Evolutionary conservation across 1,140 invertebrate species (phyloP), one percentile per base, ranked within the genome.

Genomic region (Globodera ellingtonae): DNA sequence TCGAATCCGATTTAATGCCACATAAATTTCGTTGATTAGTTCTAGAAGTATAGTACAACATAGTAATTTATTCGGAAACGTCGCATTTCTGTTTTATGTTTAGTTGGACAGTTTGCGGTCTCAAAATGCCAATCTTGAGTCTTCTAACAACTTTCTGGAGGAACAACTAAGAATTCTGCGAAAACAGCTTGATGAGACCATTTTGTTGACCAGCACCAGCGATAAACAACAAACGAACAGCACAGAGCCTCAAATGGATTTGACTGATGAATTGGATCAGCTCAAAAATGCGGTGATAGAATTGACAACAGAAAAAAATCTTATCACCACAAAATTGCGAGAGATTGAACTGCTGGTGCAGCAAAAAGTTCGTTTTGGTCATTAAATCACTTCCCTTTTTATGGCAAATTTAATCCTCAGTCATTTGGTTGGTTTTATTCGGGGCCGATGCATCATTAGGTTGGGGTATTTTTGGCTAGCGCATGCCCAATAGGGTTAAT

Each of bases 71-170:
- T 35, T 35, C 3, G 35, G 3, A 35, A 35, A 35, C 35, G 35
- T 35, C 35, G 35, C 35, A 35, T 35, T 35, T 35, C 2, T 35
- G 35, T 35, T 35, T 35, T 35, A 59, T 13, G 15, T 15, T 67
- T 75, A 81, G 80, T 50, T 83, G 4, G 48, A 62, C 35, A 74
- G 21, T 24, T 44, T 73, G 18, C 24, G 46, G 21, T 18, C 70
- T 0, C 44, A 21, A 15, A 72, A 81, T 48, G 56, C 50, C 21
- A 50, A 83, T 48, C n/a, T 84, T 15, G 84, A 86, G 24, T 72
- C 83, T 24, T 67, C 48, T 13, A 84, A 84, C 50, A 52, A 52
- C 24, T 81, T 78, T 46, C 74, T 84, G 15, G 82, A 85, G 70
- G 84, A 84, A 70, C 72, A 83, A 18, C 59, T 86, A 13, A 18